Percentiles rank a stretch among this genome's conserved stretches.
These are phyloP conservation scores for Stomorhina lunata DNA, from an alignment of 2,888 invertebrate genomes.

Conservation along the genomic window DNA sequence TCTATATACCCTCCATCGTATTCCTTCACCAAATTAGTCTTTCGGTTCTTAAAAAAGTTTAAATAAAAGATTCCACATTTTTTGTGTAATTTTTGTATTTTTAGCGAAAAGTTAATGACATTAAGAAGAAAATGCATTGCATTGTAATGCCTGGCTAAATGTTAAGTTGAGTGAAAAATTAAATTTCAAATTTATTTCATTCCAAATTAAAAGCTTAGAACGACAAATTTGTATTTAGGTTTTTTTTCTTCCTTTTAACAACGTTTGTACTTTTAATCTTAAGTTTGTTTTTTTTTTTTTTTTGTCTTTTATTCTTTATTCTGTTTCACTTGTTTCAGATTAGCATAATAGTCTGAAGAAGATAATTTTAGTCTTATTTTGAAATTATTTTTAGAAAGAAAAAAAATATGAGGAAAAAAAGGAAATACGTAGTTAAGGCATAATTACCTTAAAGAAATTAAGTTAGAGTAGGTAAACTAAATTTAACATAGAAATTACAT, in stretches of 20 bases:
- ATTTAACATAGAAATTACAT: conserved; percentile 36
- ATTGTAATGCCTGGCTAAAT: conserved; percentile 56
- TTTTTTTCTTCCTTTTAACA: neutral
- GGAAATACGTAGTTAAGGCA: neutral
- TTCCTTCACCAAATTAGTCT: neutral
- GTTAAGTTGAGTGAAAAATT: conserved; percentile 70
- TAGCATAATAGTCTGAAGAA: conserved; percentile 47
- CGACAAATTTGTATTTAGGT: conserved; percentile 12
- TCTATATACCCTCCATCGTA: neutral
- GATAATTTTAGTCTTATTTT: conserved; percentile 44
- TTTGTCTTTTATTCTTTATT: conserved; percentile 5
- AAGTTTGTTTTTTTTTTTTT: conserved; percentile 9
- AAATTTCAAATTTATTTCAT: conserved; percentile 68
- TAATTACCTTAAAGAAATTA: conserved; percentile 47
- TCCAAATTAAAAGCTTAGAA: conserved; percentile 66
- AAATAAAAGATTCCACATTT: neutral
- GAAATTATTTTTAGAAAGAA: conserved; percentile 1
- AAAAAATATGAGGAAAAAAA: neutral
- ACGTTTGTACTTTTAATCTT: conserved; percentile 23
- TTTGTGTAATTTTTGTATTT: neutral
- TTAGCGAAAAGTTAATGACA: neutral
- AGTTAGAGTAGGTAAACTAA: conserved; percentile 30
- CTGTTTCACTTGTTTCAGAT: conserved; percentile 33
- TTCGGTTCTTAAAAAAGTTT: neutral
- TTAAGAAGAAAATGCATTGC: conserved; percentile 52